Conservation (phyloP, 2,797 vertebrate genomes). For the Acrossocheilus fasciatus region DNA sequence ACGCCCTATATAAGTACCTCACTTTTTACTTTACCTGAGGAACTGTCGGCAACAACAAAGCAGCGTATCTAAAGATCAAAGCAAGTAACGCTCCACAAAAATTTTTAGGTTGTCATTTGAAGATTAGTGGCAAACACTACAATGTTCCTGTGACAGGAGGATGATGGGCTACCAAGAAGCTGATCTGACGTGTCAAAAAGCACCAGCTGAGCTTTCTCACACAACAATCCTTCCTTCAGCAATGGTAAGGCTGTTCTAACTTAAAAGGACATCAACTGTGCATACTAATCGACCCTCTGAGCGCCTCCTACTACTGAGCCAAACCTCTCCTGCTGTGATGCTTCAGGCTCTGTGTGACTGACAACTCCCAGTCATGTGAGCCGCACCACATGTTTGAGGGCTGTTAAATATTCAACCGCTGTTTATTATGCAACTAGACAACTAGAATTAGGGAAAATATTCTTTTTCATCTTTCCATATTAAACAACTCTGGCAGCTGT, state of each 20-base stretch:
- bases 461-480: conserved; percentile 36
- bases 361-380: conserved; percentile 33
- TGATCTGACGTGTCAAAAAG: conserved; percentile 9
- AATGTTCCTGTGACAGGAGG: conserved; percentile 10
- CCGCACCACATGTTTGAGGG: conserved; percentile 3
- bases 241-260: conserved; percentile 31
- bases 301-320: conserved; percentile 19
- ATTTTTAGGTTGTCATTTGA: background rate
- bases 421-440: conserved; percentile 27
- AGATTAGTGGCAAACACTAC: conserved; percentile 13
- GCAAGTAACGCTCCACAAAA: background rate
- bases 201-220: conserved; percentile 39
- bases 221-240: conserved; percentile 36
- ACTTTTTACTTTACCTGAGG: background rate
- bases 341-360: conserved; percentile 41
- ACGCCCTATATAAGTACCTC: background rate
- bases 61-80: conserved; percentile 16
- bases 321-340: conserved; percentile 40
- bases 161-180: conserved; percentile 4
- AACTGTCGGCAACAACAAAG: background rate
- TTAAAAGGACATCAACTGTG: conserved; percentile 46
- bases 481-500: background rate
- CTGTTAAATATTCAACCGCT: conserved; percentile 22
- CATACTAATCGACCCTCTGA: conserved; percentile 42
- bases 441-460: conserved; percentile 28